Evolutionary conservation across 2,797 vertebrate species (phyloP).

Genomic region (Tamandua tetradactyla): DNA sequence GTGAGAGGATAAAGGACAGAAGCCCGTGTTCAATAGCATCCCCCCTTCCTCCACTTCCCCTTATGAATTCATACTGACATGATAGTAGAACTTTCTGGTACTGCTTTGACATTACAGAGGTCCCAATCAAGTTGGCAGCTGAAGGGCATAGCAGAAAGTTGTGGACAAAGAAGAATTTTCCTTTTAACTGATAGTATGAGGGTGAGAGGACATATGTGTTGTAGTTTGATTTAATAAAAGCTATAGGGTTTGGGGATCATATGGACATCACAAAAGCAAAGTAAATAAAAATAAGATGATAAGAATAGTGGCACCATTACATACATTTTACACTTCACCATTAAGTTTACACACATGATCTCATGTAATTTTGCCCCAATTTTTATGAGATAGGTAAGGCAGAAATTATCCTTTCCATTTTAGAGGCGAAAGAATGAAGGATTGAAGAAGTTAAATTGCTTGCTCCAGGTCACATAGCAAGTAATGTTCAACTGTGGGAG

Average conservation of each 20-base stretch:
- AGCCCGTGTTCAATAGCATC: neutral
- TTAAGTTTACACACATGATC: neutral
- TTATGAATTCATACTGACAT: neutral
- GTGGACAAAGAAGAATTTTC: neutral
- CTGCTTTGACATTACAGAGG: neutral
- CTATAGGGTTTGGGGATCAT: neutral
- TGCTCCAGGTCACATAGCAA: neutral
- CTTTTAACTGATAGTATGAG: neutral
- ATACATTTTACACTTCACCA: neutral
- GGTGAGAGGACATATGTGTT: neutral
- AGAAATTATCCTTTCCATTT: neutral
- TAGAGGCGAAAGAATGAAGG: too few species aligned
- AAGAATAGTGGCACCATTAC: neutral
- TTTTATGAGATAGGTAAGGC: neutral
- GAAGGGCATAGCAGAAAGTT: neutral
- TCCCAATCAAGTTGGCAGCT: neutral
- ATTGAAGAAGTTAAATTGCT: neutral
- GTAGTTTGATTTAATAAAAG: slow-evolving; percentile 26
- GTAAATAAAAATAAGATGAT: neutral
- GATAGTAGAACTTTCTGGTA: neutral
- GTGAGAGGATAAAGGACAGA: too few species aligned
- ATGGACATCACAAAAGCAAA: neutral
- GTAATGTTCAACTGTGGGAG: neutral
- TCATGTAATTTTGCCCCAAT: neutral
- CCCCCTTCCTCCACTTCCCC: neutral